Base-by-base conservation (phyloP, 37 sponge, comb jelly and placozoan genomes). In the Diacarnus erythraeanus region DNA sequence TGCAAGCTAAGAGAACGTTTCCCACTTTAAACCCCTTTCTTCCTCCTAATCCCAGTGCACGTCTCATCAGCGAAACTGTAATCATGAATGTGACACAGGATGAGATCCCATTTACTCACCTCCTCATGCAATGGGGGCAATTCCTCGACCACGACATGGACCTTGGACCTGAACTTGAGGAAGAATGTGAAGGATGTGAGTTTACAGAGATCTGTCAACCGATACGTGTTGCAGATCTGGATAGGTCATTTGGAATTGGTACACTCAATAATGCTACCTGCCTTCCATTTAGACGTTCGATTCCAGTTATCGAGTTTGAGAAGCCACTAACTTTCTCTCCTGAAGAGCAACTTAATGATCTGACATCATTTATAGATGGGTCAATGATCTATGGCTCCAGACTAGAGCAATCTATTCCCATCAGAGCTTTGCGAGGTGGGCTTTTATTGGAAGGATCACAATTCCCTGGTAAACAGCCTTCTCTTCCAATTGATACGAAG, bases 71-170 rank as follows among this genome's bases (percentile, higher is more conserved):
- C 34, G 30, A 61, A 23, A 66, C 88, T 31, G 41, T 87, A 3
- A 64, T 81, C 65, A 33, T 38, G 18, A 73, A 74, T 36, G 56
- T 72, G 33, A 44, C 74, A 10, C 44, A 59, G 33, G 84, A 84
- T 15, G 84, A 84, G 70, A 27, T 64, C 15, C 78, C 70, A 5
- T 79, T 90, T 42, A 91, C 92, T 9, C 94, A 91, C 77, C 64
- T 97, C 37, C 85, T 91, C 76, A 94, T 97, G 92, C 97, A 97
- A 72, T 97, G 85, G 84, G 97, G 97, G 5, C 97, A 97, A 77
- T 97, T 93, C 69, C 79, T 97, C 25, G 97, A 97, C 68, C 97
- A 97, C 74, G 97, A 97, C 75, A 29, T 88, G 2, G 84, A 83
- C 79, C 79, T 82, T 35, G 57, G 66, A 1, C 84, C 83, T 27